A percentile compares a stretch with the other conserved stretches of the same genome.
Evolutionary conservation across 2,888 invertebrate genomes (phyloP).

Genomic region (Sminthurides aquaticus): DNA sequence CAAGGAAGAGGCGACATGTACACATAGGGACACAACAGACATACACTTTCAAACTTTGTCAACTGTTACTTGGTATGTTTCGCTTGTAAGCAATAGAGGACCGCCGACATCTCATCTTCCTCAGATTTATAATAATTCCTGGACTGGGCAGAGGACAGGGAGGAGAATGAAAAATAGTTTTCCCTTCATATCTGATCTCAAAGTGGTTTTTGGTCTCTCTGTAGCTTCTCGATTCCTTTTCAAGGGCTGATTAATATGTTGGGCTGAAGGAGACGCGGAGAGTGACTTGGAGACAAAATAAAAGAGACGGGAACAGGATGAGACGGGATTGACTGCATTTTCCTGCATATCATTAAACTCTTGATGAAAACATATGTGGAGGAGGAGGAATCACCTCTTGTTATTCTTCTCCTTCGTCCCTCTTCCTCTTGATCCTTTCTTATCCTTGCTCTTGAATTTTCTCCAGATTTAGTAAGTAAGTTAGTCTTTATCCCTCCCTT

Average conservation of each 20-base stretch:
- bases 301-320: neutral
- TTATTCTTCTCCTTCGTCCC: no score
- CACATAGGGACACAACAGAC: neutral
- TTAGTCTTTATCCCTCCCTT: no score
- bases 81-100: no score
- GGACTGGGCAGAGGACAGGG: constrained; percentile 8
- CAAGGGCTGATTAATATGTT: constrained; percentile 17
- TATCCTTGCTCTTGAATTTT: neutral
- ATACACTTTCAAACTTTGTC: neutral
- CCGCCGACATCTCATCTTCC: neutral
- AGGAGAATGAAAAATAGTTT: constrained; percentile 12
- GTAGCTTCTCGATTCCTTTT: constrained; percentile 17
- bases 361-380: no score
- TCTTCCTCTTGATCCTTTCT: no score
- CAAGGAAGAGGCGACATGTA: no score
- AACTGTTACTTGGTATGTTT: neutral
- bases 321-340: neutral
- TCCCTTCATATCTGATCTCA: constrained; percentile 20
- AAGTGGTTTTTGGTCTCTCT: constrained; percentile 17
- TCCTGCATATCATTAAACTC: neutral
- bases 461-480: no score
- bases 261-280: neutral
- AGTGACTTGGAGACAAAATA: neutral
- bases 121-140: neutral
- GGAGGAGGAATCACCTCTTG: no score